phyloP scores from a whole-genome alignment of 2,113 vertebrate genomes.

The Eptesicus fuscus region DNA sequence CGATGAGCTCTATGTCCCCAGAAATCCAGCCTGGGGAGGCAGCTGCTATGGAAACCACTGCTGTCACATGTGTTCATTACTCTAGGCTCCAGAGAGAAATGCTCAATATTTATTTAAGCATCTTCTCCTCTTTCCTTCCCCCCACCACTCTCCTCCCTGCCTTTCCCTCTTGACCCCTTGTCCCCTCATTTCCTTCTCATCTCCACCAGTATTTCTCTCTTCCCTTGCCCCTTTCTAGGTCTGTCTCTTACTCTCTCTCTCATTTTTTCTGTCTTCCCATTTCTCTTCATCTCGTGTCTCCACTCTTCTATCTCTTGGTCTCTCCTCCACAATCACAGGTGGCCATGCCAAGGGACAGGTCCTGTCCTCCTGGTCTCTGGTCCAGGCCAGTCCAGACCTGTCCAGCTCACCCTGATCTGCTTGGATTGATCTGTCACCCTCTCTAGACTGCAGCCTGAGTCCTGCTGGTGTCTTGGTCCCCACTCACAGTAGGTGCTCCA shows the following conservation, averaged over 20 bases:
- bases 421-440: conserved; percentile 64
- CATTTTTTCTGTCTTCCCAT: conserved; percentile 32
- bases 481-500: conserved; percentile 38
- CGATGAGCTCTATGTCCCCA: conserved; percentile 61
- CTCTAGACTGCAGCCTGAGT: conserved; percentile 62
- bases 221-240: neutral
- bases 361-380: conserved; percentile 50
- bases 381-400: conserved; percentile 61
- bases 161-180: neutral
- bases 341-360: conserved; percentile 44
- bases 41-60: conserved; percentile 79
- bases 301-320: conserved; percentile 52
- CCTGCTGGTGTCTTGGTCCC: conserved; percentile 47
- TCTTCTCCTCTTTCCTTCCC: neutral
- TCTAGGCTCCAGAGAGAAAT: conserved; percentile 58
- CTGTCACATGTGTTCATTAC: conserved; percentile 44
- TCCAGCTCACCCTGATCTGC: conserved; percentile 60
- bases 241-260: conserved; percentile 31
- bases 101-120: conserved; percentile 64
- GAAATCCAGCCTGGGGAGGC: conserved; percentile 70
- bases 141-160: neutral
- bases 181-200: neutral
- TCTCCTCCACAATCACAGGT: conserved; percentile 63
- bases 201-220: neutral
- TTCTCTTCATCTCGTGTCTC: conserved; percentile 34